Percentiles rank a stretch among this genome's conserved stretches.
Conservation (phyloP, 2,797 vertebrate genomes). For the Crocodylus rhombifer region DNA sequence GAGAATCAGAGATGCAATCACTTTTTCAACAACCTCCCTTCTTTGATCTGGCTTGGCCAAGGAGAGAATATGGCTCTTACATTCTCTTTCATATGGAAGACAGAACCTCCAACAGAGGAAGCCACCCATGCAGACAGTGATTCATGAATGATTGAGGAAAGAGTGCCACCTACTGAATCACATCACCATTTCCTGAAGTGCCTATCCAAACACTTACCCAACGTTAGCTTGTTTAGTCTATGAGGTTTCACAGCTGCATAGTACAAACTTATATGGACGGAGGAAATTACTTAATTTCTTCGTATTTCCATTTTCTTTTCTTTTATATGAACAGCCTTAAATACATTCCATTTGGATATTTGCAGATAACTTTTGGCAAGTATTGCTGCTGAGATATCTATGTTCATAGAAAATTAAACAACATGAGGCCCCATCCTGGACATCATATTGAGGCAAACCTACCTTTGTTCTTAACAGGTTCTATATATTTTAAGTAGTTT, state of each 20-base stretch:
- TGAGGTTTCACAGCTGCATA: slow-evolving; percentile 32
- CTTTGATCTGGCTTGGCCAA: background rate
- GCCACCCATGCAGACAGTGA: rapidly evolving
- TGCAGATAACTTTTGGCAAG: rapidly evolving
- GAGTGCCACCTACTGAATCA: background rate
- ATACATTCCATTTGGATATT: rapidly evolving
- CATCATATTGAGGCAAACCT: background rate
- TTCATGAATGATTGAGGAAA: background rate
- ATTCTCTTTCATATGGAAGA: background rate
- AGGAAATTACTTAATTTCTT: background rate
- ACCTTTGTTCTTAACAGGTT: rapidly evolving
- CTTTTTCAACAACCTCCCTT: background rate
- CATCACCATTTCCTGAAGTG: background rate
- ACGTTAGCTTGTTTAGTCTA: slow-evolving; percentile 6
- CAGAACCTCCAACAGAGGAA: background rate
- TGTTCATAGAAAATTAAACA: background rate
- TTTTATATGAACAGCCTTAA: background rate
- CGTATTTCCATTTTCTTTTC: background rate
- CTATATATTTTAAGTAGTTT: background rate
- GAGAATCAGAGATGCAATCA: background rate
- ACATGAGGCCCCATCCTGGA: background rate
- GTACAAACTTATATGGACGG: background rate
- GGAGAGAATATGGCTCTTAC: background rate
- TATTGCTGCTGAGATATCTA: background rate
- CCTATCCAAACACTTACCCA: background rate